A percentile compares a stretch with the other conserved stretches of the same genome.
Conservation (phyloP, 2,888 invertebrate species). For the Morpho achilles region DNA sequence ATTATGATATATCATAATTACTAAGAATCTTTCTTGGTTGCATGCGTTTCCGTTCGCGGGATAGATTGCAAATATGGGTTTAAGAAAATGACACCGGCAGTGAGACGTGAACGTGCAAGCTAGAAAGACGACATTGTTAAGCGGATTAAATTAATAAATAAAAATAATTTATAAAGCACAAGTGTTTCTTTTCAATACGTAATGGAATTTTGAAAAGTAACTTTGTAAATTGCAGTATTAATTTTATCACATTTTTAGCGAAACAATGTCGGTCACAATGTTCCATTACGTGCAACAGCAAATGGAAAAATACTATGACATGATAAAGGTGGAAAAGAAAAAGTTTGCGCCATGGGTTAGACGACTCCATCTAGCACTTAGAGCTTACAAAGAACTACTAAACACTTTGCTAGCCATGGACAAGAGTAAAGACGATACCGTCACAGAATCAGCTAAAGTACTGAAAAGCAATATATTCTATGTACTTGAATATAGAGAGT, state of each 20-base stretch:
- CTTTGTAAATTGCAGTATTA: too few relatives aligned
- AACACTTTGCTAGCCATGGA: constrained; percentile 91
- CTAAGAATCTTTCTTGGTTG: too few relatives aligned
- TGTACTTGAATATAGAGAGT: constrained; percentile 95
- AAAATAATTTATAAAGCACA: too few relatives aligned
- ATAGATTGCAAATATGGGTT: too few relatives aligned
- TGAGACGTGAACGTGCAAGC: too few relatives aligned
- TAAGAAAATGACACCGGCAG: too few relatives aligned
- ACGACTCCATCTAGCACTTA: constrained; percentile 90
- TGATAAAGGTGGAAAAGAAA: constrained; percentile 92
- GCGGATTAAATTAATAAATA: too few relatives aligned
- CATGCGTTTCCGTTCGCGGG: too few relatives aligned
- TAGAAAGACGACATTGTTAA: too few relatives aligned
- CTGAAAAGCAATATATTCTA: constrained; percentile 96
- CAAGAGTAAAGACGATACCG: constrained; percentile 82
- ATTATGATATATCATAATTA: too few relatives aligned
- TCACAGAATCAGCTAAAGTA: constrained; percentile 89
- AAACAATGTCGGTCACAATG: constrained; percentile 93
- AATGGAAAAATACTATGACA: constrained; percentile 91
- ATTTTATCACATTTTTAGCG: constrained; percentile 73
- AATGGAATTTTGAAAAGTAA: background rate
- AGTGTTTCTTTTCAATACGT: too few relatives aligned
- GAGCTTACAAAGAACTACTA: constrained; percentile 90
- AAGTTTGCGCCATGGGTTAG: constrained; percentile 89
- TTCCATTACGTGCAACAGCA: constrained; percentile 97